Conservation (phyloP, 2,888 invertebrate species). For the Villa cingulata region DNA sequence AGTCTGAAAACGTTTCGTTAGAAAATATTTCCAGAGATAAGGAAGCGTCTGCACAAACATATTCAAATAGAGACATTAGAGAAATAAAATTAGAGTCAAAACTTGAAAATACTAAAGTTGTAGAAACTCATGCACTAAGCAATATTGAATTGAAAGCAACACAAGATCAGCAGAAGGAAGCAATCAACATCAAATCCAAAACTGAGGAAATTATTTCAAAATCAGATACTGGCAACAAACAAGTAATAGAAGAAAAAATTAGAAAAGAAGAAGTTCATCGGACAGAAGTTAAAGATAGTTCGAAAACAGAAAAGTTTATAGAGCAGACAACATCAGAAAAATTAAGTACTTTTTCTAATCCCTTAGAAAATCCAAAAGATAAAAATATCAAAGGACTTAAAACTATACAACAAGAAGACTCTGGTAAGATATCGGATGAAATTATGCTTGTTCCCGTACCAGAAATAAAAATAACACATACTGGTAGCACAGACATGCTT, state of each 20-base stretch:
- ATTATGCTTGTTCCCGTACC: conserved; percentile 3
- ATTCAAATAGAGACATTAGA: not conserved
- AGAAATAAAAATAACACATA: conserved; percentile 9
- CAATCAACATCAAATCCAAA: not conserved
- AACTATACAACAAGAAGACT: conserved; percentile 6
- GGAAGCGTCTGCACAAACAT: too few relatives aligned
- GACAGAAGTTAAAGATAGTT: not conserved
- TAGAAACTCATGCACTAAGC: too few relatives aligned
- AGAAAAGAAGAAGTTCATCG: not conserved
- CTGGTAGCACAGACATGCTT: not conserved
- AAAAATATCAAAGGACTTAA: conserved; percentile 9
- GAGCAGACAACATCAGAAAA: not conserved
- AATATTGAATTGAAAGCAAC: not conserved
- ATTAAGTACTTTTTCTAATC: not conserved
- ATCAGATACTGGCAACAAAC: not conserved
- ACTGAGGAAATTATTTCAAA: conserved; percentile 4
- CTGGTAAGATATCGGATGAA: conserved; percentile 9
- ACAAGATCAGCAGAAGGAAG: not conserved
- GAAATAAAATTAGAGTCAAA: not conserved
- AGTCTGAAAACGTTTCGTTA: too few relatives aligned
- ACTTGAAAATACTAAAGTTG: not conserved
- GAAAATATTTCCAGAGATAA: too few relatives aligned
- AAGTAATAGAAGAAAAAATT: not conserved
- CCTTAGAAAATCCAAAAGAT: not conserved
- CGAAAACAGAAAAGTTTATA: conserved; percentile 3